Evolutionary conservation across 2,888 invertebrate genomes (phyloP).

Genomic region (Melanchra persicariae): DNA sequence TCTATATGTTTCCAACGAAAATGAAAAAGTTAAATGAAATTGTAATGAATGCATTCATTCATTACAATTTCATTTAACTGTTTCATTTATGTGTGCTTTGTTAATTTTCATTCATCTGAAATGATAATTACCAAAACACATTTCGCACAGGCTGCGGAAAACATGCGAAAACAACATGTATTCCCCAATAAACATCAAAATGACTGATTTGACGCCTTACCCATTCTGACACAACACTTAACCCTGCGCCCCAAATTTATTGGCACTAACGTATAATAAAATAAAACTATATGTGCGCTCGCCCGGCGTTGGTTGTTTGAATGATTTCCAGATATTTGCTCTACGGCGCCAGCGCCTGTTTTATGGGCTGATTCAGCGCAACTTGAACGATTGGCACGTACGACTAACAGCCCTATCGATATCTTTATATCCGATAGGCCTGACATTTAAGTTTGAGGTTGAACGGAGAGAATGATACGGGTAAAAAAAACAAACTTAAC

Average conservation of each 20-base stretch:
- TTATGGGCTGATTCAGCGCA: constrained; percentile 80
- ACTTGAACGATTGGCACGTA: constrained; percentile 83
- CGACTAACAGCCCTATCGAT: constrained; percentile 78
- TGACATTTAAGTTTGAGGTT: constrained; percentile 44
- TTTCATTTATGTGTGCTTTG: too few relatives aligned
- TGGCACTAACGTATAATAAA: constrained; percentile 68
- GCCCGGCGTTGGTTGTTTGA: constrained; percentile 66
- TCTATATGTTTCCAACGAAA: neutral
- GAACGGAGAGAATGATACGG: constrained; percentile 31
- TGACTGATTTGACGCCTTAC: constrained; percentile 49
- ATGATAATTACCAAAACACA: constrained; percentile 21
- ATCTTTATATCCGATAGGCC: constrained; percentile 69
- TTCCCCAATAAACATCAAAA: constrained; percentile 42
- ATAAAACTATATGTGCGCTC: constrained; percentile 62
- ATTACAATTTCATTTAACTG: too few relatives aligned
- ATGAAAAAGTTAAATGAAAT: neutral
- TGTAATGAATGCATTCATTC: too few relatives aligned
- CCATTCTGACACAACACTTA: constrained; percentile 52
- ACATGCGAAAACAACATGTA: constrained; percentile 30
- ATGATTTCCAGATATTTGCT: constrained; percentile 73
- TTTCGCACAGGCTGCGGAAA: neutral
- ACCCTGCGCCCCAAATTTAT: constrained; percentile 65
- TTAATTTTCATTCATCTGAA: too few relatives aligned
- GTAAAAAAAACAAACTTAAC: constrained; percentile 29
- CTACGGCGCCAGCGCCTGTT: constrained; percentile 66